phyloP scores from a whole-genome alignment of 2,797 vertebrate genomes.

The Pachyuromys duprasi region DNA sequence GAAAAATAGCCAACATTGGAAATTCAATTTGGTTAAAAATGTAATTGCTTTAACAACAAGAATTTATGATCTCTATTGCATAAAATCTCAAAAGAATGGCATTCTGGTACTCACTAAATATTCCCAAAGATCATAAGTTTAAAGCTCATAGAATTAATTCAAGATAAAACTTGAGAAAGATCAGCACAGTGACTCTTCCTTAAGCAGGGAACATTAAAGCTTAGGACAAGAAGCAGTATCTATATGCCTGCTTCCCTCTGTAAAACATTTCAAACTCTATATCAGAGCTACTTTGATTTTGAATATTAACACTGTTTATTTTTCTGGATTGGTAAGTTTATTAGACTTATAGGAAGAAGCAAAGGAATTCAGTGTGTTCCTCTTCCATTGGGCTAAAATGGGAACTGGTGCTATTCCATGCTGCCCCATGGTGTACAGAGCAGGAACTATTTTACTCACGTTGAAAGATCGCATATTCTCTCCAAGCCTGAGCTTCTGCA shows the following conservation, averaged over 20 bases:
- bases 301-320: not conserved
- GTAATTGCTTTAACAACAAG: slow-evolving; percentile 14
- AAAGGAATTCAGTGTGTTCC: not conserved
- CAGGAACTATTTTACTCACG: not conserved
- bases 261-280: not conserved
- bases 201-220: not conserved
- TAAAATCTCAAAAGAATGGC: not conserved
- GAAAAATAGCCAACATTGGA: slow-evolving; percentile 3
- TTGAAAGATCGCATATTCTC: not conserved
- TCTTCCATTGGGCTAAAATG: not conserved
- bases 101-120: not conserved
- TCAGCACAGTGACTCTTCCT: not conserved
- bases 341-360: slow-evolving; percentile 27
- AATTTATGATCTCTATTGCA: not conserved
- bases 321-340: not conserved
- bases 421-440: not conserved
- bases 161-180: not conserved
- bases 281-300: not conserved
- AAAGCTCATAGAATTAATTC: not conserved
- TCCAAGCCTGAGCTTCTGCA: not conserved
- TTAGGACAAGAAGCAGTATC: not conserved
- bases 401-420: not conserved
- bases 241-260: not conserved
- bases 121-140: not conserved
- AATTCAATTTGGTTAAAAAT: slow-evolving; percentile 28